These are phyloP conservation scores for Malurus alboscapulatus DNA, from an alignment of 2,113 vertebrate species.

Conservation along the genomic window DNA sequence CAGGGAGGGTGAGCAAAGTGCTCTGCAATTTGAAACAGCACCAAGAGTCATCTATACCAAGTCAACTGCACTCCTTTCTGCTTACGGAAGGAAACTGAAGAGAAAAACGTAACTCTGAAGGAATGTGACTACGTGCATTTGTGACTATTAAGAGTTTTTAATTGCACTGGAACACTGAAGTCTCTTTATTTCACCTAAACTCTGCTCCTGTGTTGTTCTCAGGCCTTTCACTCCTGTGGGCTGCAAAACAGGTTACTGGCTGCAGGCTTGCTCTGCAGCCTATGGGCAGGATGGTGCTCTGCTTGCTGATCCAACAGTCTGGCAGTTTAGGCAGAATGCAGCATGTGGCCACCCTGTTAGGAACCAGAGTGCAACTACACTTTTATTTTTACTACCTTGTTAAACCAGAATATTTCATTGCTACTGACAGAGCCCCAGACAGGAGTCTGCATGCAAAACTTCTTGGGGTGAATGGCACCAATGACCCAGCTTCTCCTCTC, in stretches of 20 bases:
- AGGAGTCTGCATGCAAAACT: not conserved
- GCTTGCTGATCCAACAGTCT: not conserved
- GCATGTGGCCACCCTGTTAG: not conserved
- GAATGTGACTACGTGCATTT: not conserved
- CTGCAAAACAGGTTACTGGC: not conserved
- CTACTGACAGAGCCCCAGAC: not conserved
- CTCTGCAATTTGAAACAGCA: not conserved
- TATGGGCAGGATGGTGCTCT: not conserved
- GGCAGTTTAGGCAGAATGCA: not conserved
- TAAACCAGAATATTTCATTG: not conserved
- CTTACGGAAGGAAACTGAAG: not conserved
- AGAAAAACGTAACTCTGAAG: not conserved
- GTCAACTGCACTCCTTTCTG: not conserved
- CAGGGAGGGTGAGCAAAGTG: not conserved
- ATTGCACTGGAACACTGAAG: not conserved
- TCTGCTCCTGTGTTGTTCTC: not conserved
- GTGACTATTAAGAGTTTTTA: not conserved
- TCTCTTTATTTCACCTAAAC: not conserved
- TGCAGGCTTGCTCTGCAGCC: not conserved
- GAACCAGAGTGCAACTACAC: not conserved
- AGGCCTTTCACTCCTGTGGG: not conserved
- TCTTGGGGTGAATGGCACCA: not conserved
- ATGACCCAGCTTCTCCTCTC: not conserved
- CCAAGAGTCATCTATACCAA: not conserved
- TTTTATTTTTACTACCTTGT: conserved; percentile 20